Base-by-base conservation (phyloP, 2,888 invertebrate species). In the Lottia gigantea region DNA sequence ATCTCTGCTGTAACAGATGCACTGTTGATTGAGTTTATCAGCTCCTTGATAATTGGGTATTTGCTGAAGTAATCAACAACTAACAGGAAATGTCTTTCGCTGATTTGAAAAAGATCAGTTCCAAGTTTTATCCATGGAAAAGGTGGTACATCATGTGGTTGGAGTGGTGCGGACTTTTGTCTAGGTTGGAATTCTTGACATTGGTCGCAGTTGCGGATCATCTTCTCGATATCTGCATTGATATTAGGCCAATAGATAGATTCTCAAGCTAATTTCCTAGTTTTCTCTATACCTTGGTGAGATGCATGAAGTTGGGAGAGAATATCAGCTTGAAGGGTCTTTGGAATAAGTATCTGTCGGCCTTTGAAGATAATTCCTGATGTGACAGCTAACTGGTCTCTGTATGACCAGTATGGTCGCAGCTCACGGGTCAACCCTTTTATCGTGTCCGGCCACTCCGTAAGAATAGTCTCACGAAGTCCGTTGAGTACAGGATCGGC, bases 281-380 rank as follows among this genome's bases (percentile, higher is more conserved):
- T 68, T 62, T 73, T 74, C 46, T 71, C 71, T 19, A 55, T 67
- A 1, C 68, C 71, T 62, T 71, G 62, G 40, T 73, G 71, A 25
- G 65, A 62, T 16, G 46, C 25, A 25, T 76, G 74, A 16, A 71
- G 55, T 46, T 76, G 69, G 14, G 62, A 1, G 11, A 75, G 55
- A 11, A 73, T 68, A 45, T 69, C 46, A 8, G 65, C 19, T 15
- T 67, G 72, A 2, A 68, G 62, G 7, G 55, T 55, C 15, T 46
- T n/a, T 25, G 69, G 73, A 16, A 74, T 66, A 11, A 74, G 26
- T 8, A 75, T 46, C 64, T 64, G 64, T 46, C 68, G 31, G n/a
- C 72, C 74, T 40, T 74, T 76, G 23, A 73, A 40, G 15, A 76
- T 46, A 16, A n/a, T n/a, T n/a, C n/a, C n/a, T n/a, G n/a, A n/a